Base-by-base conservation (phyloP, 1,140 invertebrate species). In the Calliphora vicina region DNA sequence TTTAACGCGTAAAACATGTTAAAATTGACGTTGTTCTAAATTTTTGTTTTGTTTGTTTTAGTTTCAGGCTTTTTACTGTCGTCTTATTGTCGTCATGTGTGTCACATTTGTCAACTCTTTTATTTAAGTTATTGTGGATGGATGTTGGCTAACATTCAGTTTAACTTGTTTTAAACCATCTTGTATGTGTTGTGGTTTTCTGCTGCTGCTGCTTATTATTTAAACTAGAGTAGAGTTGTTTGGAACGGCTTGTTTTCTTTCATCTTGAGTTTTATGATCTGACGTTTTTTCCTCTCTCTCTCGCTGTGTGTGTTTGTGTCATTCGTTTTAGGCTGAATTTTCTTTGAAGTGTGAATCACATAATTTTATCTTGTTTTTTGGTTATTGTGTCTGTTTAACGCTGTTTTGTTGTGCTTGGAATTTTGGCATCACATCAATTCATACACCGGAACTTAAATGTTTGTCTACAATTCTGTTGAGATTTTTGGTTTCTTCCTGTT, bases 291-390 rank as follows among this genome's bases (percentile, higher is more conserved):
- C 29, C 35, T 80, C 35, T 80, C 17, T 78, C 27, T 78, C 4
- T 45, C 27, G 13, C 35, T 76, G 73, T 35, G 29, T 35, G 9
- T 27, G 10, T 35, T 4, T 35, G 13, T 27, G 73, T n/a, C 73
- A 25, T 25, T 35, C 29, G 17, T 76, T 35, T 76, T n/a, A 12
- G 15, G 25, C 26, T 17, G 72, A 29, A 3, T 76, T 57, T 76
- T n/a, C 73, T 76, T 76, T 76, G 73, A 76, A 76, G 73, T 76
- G 73, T 76, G 73, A 76, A 76, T 76, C 73, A 76, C 29, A 42
- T n/a, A 27, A 57, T 57, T 57, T 57, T 57, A 57, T 57, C 50
- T 57, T 17, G 50, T 57, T 57, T 17, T 57, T 57, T 10, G 15
- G 45, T 57, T 15, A 8, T n/a, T 45, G n/a, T n/a, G n/a, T n/a